Evolutionary conservation across 2,888 invertebrate genomes (phyloP).

Genomic region (Ophioninae sp.): DNA sequence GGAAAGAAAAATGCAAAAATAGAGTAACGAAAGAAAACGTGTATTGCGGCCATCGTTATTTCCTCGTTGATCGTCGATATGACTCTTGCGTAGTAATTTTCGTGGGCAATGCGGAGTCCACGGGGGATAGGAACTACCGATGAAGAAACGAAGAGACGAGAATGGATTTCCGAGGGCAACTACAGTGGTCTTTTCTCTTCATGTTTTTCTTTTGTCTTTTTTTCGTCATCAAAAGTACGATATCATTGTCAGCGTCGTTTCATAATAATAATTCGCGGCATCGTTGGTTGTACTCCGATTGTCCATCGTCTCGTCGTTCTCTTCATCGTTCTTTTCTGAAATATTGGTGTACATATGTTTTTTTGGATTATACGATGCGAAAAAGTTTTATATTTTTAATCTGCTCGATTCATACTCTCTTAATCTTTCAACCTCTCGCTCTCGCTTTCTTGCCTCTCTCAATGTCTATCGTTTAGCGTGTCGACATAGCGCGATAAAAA

Average conservation of each 20-base stretch:
- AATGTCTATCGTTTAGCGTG: conserved; percentile 41
- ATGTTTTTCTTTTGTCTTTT: conserved; percentile 21
- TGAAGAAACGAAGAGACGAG: conserved; percentile 59
- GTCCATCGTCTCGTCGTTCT: conserved; percentile 34
- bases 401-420: conserved; percentile 29
- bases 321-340: conserved; percentile 54
- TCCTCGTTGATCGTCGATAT: conserved; percentile 10
- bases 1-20: background rate
- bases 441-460: conserved; percentile 1
- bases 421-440: background rate
- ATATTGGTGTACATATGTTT: conserved; percentile 49
- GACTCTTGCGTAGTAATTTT: conserved; percentile 43
- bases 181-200: background rate
- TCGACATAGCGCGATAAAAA: conserved; percentile 51
- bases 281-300: background rate
- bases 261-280: conserved; percentile 17
- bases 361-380: conserved; percentile 59
- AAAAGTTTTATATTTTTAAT: conserved; percentile 46
- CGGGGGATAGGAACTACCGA: conserved; percentile 63
- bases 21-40: conserved; percentile 8
- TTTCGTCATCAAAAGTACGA: conserved; percentile 10
- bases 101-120: conserved; percentile 40
- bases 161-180: conserved; percentile 10
- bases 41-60: conserved; percentile 2
- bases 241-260: background rate